phyloP scores from a whole-genome alignment of 2,888 invertebrate species.

The Diaprepes abbreviatus region DNA sequence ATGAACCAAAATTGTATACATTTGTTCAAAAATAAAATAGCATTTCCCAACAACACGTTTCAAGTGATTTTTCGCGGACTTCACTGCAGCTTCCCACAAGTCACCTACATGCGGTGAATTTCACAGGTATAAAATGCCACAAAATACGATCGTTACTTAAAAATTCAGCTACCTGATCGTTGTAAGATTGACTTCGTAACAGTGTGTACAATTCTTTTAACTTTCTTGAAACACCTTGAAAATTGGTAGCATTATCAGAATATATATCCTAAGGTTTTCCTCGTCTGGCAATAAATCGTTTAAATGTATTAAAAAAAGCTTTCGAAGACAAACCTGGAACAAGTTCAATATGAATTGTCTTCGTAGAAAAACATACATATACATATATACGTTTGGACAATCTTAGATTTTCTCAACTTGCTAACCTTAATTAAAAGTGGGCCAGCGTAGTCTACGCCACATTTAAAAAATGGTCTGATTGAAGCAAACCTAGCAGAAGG shows the following conservation, averaged over 20 bases:
- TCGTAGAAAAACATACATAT: constrained; percentile 6
- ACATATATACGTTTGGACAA: constrained; percentile 10
- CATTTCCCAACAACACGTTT: neutral
- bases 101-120: neutral
- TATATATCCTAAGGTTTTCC: too few species aligned
- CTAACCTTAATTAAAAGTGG: constrained; percentile 15
- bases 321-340: neutral
- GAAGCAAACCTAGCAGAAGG: constrained; percentile 35
- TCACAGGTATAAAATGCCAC: neutral
- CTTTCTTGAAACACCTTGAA: too few species aligned
- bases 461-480: constrained; percentile 5
- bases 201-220: too few species aligned
- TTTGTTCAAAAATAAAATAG: neutral
- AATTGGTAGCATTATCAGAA: too few species aligned
- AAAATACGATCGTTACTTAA: too few species aligned
- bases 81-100: neutral
- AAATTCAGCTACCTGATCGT: too few species aligned
- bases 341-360: constrained; percentile 3
- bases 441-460: constrained; percentile 16
- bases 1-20: neutral
- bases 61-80: neutral
- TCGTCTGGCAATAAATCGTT: neutral
- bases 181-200: too few species aligned
- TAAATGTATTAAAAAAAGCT: constrained; percentile 9
- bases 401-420: neutral